These are phyloP conservation scores for Lydus trimaculatus DNA, from an alignment of 2,888 invertebrate species.

Conservation along the genomic window DNA sequence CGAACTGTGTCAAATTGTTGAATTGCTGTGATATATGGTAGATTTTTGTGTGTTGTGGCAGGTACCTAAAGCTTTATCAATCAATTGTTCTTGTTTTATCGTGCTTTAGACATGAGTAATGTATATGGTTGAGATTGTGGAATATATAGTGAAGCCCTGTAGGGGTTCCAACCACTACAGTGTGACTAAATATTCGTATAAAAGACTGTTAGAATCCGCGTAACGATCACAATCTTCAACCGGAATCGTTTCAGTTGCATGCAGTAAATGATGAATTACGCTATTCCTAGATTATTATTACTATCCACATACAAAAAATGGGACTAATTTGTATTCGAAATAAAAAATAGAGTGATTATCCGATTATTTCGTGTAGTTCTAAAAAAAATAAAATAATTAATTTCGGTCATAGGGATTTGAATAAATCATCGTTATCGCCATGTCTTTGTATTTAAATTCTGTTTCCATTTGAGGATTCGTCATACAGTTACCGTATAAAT, in stretches of 20 bases:
- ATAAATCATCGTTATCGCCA: constrained; percentile 32
- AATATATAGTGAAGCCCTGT: constrained; percentile 30
- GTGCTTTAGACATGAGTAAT: constrained; percentile 37
- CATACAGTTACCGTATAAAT: constrained; percentile 29
- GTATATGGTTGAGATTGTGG: constrained; percentile 33
- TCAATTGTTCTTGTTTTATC: constrained; percentile 31
- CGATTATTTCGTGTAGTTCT: constrained; percentile 26
- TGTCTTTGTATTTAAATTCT: constrained; percentile 30
- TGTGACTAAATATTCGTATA: constrained; percentile 42
- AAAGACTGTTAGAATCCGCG: constrained; percentile 40
- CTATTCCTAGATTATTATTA: constrained; percentile 24
- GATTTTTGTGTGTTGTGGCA: neutral
- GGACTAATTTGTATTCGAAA: constrained; percentile 18
- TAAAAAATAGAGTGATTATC: constrained; percentile 12
- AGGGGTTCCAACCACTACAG: constrained; percentile 34
- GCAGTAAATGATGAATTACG: constrained; percentile 38
- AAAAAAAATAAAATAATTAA: constrained; percentile 28
- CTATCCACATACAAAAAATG: constrained; percentile 34
- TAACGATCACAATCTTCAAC: constrained; percentile 34
- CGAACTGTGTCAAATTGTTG: neutral
- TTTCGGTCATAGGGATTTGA: constrained; percentile 26
- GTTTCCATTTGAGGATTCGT: constrained; percentile 29
- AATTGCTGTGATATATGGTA: neutral
- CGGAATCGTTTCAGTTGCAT: constrained; percentile 35
- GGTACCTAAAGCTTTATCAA: constrained; percentile 25